Evolutionary conservation across 1,140 invertebrate species (phyloP).

Genomic region (Heliconius hewitsoni): DNA sequence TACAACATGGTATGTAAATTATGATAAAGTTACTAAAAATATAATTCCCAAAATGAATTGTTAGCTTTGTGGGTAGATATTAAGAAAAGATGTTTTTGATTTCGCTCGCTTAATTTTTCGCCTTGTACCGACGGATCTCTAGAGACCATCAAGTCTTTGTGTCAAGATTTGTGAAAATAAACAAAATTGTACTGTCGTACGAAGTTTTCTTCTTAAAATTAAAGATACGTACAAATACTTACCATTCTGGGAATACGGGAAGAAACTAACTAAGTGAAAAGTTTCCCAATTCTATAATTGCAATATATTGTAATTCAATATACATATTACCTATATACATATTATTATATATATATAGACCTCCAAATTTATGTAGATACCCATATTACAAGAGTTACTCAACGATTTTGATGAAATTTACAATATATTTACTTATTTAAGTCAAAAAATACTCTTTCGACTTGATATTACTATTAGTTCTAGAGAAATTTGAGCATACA

Average conservation of each 20-base stretch:
- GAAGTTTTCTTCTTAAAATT: not conserved
- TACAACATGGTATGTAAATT: no score
- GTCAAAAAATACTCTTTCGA: no score
- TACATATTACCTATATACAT: no score
- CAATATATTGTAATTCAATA: no score
- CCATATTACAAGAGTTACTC: no score
- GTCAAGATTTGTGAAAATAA: conserved; percentile 6
- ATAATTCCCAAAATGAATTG: not conserved
- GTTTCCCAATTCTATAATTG: not conserved
- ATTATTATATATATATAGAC: no score
- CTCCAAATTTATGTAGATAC: no score
- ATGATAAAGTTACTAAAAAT: not conserved
- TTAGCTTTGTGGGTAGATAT: not conserved
- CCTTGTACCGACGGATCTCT: not conserved
- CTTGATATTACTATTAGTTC: no score
- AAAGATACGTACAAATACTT: not conserved
- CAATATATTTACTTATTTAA: no score
- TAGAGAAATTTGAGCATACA: no score
- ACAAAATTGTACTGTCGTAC: not conserved
- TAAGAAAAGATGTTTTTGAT: not conserved
- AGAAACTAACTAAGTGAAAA: not conserved
- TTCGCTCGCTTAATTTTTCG: conserved; percentile 6
- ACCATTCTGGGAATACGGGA: not conserved
- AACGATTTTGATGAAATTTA: no score
- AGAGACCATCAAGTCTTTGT: not conserved